These are phyloP conservation scores for Lophius americanus DNA, from an alignment of 2,797 vertebrate genomes.

Conservation along the genomic window DNA sequence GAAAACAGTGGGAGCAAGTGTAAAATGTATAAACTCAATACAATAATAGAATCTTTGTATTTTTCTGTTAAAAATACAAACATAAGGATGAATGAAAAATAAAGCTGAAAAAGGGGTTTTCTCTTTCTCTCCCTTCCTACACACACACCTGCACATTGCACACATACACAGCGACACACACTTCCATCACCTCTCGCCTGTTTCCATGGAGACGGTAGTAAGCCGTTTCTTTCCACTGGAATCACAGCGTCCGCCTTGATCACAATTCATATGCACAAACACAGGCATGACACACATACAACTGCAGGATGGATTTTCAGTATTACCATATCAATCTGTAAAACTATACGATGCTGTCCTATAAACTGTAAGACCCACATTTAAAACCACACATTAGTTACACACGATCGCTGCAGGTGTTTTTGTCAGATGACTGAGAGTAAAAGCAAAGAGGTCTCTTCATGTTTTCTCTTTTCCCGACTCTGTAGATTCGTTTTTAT, in stretches of 20 bases:
- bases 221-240: constrained; percentile 55
- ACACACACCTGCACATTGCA: constrained; percentile 5
- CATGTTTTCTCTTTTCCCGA: too few species aligned
- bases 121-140: constrained; percentile 1
- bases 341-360: neutral
- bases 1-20: neutral
- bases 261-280: constrained; percentile 38
- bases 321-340: constrained; percentile 8
- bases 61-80: neutral
- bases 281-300: constrained; percentile 17
- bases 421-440: neutral
- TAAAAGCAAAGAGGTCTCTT: too few species aligned
- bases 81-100: neutral
- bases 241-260: constrained; percentile 59
- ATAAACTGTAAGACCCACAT: neutral
- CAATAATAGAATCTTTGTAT: neutral
- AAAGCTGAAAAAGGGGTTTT: too few species aligned
- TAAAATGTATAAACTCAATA: neutral
- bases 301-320: constrained; percentile 23
- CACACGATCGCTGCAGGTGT: neutral
- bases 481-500: too few species aligned
- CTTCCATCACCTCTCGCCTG: constrained; percentile 55
- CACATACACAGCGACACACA: constrained; percentile 20
- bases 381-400: neutral
- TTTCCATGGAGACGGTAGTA: constrained; percentile 72